A percentile compares a stretch with the other conserved stretches of the same genome.
Conservation (phyloP, 2,888 invertebrate genomes). For the Stenodema calcarata region DNA sequence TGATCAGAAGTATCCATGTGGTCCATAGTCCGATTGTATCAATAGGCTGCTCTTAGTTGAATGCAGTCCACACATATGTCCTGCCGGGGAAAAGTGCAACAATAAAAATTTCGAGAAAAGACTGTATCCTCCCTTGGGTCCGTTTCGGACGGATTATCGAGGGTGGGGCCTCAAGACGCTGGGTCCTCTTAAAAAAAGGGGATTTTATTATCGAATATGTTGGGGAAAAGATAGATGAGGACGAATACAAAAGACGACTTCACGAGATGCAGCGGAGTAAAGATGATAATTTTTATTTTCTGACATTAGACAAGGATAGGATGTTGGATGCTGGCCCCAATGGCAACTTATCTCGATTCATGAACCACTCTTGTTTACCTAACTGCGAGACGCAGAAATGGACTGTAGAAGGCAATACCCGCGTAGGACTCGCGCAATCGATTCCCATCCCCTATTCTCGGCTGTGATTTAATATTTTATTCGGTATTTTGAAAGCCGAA, state of each 20-base stretch:
- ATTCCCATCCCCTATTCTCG: no score
- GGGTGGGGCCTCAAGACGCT: conserved; percentile 87
- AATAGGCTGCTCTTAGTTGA: conserved; percentile 90
- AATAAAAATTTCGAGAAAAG: conserved; percentile 88
- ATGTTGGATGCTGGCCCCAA: conserved; percentile 96
- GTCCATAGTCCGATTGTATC: conserved; percentile 81
- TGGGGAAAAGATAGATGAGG: conserved; percentile 90
- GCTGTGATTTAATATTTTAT: no score
- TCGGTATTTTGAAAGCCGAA: no score
- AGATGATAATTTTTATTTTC: conserved; percentile 92
- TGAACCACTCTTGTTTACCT: conserved; percentile 96
- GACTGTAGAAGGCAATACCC: conserved; percentile 89
- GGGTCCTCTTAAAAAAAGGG: conserved; percentile 75
- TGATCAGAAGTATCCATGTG: conserved; percentile 76
- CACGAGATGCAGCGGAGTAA: conserved; percentile 80
- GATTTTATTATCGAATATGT: conserved; percentile 96
- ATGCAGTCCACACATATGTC: conserved; percentile 82
- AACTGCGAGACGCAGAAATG: conserved; percentile 96
- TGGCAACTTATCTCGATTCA: conserved; percentile 80
- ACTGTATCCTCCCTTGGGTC: conserved; percentile 76
- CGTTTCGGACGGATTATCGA: conserved; percentile 74
- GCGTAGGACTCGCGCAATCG: conserved; percentile 89
- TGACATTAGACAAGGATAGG: conserved; percentile 87
- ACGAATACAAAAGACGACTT: conserved; percentile 83
- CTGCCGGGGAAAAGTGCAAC: conserved; percentile 79